phyloP scores from a whole-genome alignment of 2,797 vertebrate species.

The Aphelocoma californica region DNA sequence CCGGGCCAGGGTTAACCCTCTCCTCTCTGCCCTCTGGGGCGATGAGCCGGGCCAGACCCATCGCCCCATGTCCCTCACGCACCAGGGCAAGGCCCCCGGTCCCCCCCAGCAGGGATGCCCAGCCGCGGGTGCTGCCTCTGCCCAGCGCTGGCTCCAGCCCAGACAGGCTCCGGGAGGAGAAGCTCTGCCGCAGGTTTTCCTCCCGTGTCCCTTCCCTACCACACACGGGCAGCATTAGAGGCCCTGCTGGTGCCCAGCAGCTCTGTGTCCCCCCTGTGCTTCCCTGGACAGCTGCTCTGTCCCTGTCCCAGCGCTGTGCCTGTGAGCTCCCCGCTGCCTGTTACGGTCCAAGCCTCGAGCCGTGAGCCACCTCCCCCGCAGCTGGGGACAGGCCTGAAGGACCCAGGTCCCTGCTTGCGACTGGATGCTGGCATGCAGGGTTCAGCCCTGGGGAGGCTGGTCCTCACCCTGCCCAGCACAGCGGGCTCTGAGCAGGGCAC shows the following conservation, averaged over 20 bases:
- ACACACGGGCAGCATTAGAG: fast-evolving
- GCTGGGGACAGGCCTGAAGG: not conserved
- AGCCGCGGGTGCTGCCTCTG: fast-evolving
- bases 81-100: not conserved
- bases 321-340: not conserved
- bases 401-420: not conserved
- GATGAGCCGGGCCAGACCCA: fast-evolving
- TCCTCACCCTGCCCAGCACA: not conserved
- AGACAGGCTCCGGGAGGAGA: fast-evolving
- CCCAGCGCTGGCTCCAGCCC: not conserved
- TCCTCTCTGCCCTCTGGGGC: not conserved
- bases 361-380: not conserved
- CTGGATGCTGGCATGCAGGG: not conserved
- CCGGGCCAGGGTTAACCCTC: conserved; percentile 55
- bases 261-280: not conserved
- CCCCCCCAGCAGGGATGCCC: not conserved
- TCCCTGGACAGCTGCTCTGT: not conserved
- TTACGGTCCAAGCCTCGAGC: fast-evolving
- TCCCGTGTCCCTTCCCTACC: fast-evolving
- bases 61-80: fast-evolving
- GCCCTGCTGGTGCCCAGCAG: not conserved
- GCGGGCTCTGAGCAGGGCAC: fast-evolving
- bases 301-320: fast-evolving
- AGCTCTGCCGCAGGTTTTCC: not conserved
- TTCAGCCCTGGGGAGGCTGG: not conserved